These are phyloP conservation scores for Coreoperca whiteheadi DNA, from an alignment of 2,113 vertebrate species.

Conservation along the genomic window DNA sequence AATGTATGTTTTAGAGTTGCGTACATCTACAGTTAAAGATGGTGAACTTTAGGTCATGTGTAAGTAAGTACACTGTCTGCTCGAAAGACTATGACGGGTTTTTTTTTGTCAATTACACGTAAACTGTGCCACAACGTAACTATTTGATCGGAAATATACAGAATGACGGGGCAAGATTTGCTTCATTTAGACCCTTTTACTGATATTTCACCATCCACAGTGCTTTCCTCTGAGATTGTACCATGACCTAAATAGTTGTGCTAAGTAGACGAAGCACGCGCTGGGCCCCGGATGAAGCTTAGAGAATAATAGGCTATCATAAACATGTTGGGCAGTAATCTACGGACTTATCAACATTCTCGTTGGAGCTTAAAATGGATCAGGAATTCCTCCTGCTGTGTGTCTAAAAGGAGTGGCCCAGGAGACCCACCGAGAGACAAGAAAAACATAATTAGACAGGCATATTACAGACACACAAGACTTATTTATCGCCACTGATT, in stretches of 20 bases:
- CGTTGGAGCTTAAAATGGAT: conserved; percentile 73
- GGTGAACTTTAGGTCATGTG: neutral
- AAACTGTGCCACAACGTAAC: neutral
- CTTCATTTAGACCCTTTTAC: conserved; percentile 18
- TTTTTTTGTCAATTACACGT: neutral
- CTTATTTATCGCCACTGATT: conserved; percentile 26
- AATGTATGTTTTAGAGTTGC: neutral
- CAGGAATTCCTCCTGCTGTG: conserved; percentile 73
- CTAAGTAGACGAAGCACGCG: conserved; percentile 74
- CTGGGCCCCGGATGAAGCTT: conserved; percentile 69
- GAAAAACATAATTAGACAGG: conserved; percentile 43
- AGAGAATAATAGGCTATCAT: conserved; percentile 81
- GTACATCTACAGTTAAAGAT: neutral
- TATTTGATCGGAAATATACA: neutral
- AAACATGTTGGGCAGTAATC: conserved; percentile 83
- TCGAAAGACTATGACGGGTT: neutral
- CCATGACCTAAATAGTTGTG: conserved; percentile 76
- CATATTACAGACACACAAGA: conserved; percentile 30
- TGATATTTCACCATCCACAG: conserved; percentile 48
- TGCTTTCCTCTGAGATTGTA: conserved; percentile 43
- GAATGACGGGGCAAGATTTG: neutral
- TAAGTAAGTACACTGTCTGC: neutral
- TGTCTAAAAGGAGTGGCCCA: conserved; percentile 49
- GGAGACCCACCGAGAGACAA: conserved; percentile 43
- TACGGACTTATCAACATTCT: conserved; percentile 80